Evolutionary conservation across 2,797 vertebrate species (phyloP).

Genomic region (Pipistrellus nathusii): DNA sequence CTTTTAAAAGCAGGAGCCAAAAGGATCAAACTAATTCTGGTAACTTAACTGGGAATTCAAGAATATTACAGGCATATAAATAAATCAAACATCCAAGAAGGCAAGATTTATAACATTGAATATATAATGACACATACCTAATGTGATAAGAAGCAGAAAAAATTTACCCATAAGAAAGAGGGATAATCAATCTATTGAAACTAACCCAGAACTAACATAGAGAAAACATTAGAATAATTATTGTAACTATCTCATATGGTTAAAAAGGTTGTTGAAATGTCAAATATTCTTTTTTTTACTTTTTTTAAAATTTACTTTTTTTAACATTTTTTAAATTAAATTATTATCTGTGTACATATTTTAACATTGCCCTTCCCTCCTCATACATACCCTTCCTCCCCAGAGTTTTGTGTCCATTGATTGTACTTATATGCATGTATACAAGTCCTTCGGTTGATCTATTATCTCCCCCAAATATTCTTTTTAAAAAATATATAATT

Average conservation of each 20-base stretch:
- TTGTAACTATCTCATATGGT: not conserved
- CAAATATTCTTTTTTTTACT: not conserved
- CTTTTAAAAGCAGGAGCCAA: not conserved
- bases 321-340: no score
- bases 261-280: not conserved
- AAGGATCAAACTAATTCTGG: not conserved
- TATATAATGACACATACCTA: slow-evolving; percentile 2
- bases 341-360: no score
- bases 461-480: not conserved
- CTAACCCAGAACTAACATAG: not conserved
- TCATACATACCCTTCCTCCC: no score
- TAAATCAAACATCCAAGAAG: not conserved
- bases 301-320: no score
- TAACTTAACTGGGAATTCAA: not conserved
- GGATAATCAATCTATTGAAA: slow-evolving; percentile 7
- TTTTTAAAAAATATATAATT: no score
- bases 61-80: slow-evolving; percentile 22
- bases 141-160: not conserved
- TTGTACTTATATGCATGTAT: no score
- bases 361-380: no score
- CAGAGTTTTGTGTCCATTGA: no score
- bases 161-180: not conserved
- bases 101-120: not conserved
- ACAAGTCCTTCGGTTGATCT: no score
- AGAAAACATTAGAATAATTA: not conserved